Evolutionary conservation across 2,888 invertebrate species (phyloP).

Genomic region (Ephialtes manifestator): DNA sequence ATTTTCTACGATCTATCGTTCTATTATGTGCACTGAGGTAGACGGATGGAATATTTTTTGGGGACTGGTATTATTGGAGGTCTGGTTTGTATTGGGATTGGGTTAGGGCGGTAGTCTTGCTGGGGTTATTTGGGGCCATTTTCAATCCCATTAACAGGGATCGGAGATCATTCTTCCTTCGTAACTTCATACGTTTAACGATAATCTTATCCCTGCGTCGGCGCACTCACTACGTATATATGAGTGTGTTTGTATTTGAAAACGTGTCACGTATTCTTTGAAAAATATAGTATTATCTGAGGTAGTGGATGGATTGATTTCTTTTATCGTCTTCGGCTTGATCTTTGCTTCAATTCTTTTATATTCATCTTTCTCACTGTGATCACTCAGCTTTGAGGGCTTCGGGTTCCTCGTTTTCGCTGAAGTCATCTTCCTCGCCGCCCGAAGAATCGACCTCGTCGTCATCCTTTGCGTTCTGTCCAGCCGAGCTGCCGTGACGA

Average conservation of each 20-base stretch:
- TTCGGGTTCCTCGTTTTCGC: conserved; percentile 84
- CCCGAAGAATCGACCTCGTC: conserved; percentile 82
- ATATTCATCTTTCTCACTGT: neutral
- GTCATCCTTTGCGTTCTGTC: conserved; percentile 75
- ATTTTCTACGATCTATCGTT: conserved; percentile 79
- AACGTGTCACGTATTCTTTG: conserved; percentile 59
- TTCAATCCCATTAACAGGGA: conserved; percentile 50
- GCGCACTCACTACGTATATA: conserved; percentile 44
- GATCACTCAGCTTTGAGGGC: conserved; percentile 81
- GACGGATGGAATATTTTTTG: conserved; percentile 83
- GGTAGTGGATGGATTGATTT: conserved; percentile 81
- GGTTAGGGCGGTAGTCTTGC: conserved; percentile 21
- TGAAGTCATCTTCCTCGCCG: conserved; percentile 83
- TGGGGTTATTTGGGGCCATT: conserved; percentile 8
- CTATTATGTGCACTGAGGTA: conserved; percentile 84
- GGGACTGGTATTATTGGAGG: conserved; percentile 49
- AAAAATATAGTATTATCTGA: conserved; percentile 77
- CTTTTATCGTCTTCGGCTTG: conserved; percentile 59
- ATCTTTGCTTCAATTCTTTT: conserved; percentile 38
- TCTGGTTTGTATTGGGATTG: conserved; percentile 23
- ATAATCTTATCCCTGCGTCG: conserved; percentile 40
- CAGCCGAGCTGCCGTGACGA: conserved; percentile 70
- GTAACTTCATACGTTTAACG: conserved; percentile 45
- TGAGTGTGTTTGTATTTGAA: conserved; percentile 46
- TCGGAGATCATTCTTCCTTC: conserved; percentile 70